Evolutionary conservation across 64 coral and sea anemone genomes (phyloP).

Genomic region (Acropora yongei): DNA sequence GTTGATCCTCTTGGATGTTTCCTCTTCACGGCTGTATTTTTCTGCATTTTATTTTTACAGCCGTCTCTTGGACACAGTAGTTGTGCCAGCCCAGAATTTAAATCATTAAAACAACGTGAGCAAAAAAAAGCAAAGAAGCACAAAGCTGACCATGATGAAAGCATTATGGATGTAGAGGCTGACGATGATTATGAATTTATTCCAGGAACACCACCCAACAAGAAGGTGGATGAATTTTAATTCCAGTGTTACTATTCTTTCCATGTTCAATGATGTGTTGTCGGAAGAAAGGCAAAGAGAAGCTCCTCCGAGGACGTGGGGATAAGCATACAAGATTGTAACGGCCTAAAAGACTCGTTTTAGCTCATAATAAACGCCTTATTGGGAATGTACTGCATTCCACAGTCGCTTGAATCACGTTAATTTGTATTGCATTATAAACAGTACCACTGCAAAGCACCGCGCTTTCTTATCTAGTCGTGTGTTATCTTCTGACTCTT

Average conservation of each 20-base stretch:
- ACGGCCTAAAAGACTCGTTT: too few species aligned
- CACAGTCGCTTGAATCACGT: background rate
- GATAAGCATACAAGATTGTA: too few species aligned
- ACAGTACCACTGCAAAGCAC: background rate
- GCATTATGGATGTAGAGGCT: conserved; percentile 49
- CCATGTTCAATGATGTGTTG: background rate
- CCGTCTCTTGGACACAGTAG: conserved; percentile 76
- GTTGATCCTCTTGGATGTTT: too few species aligned
- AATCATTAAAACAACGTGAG: background rate
- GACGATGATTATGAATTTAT: conserved; percentile 84
- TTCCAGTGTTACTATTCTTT: background rate
- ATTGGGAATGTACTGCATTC: background rate
- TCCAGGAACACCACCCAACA: conserved; percentile 85
- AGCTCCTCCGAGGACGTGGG: too few species aligned
- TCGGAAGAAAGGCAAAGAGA: too few species aligned
- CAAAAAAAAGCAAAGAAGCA: background rate
- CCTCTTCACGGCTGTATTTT: too few species aligned
- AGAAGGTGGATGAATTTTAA: conserved; percentile 63
- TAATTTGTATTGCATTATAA: background rate
- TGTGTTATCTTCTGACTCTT: background rate
- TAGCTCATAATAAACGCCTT: background rate
- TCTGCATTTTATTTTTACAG: background rate
- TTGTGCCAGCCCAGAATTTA: conserved; percentile 24
- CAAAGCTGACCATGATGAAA: conserved; percentile 24
- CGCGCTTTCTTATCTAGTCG: background rate